Conservation (phyloP, 2,888 invertebrate genomes). For the Luperina nickerlii region DNA sequence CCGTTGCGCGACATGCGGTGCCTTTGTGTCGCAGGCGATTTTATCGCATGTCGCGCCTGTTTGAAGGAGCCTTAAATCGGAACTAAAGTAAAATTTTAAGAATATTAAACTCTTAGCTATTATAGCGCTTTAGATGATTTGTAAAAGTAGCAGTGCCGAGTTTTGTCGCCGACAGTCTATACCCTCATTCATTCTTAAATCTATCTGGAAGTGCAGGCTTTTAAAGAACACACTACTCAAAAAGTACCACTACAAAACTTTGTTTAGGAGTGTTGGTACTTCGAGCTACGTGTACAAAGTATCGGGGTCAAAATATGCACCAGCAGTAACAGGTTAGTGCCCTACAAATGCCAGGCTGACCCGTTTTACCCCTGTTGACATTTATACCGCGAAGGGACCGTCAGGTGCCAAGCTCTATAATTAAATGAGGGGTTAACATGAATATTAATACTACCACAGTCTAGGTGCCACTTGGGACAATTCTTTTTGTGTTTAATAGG, state of each 20-base stretch:
- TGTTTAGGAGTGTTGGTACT: conserved; percentile 8
- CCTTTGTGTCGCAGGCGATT: no score
- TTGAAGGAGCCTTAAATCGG: no score
- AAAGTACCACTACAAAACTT: conserved; percentile 13
- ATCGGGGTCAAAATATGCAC: conserved; percentile 57
- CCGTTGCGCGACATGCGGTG: no score
- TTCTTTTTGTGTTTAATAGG: conserved; percentile 35
- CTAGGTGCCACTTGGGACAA: conserved; percentile 22
- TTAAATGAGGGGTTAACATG: conserved; percentile 54
- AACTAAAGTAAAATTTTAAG: background rate
- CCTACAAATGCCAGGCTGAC: conserved; percentile 69
- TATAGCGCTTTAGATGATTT: background rate
- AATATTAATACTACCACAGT: conserved; percentile 31
- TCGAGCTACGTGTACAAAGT: conserved; percentile 35
- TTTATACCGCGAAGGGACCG: conserved; percentile 55
- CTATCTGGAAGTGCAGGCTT: background rate
- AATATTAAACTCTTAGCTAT: background rate
- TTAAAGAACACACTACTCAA: background rate
- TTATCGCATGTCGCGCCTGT: no score
- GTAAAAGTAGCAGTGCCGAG: background rate
- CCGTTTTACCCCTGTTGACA: conserved; percentile 62
- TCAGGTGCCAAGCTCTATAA: conserved; percentile 55
- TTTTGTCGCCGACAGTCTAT: background rate
- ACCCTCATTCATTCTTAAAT: background rate
- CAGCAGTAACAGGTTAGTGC: conserved; percentile 58